Evolutionary conservation across 2,888 invertebrate genomes (phyloP).

Genomic region (Hipparchia semele): DNA sequence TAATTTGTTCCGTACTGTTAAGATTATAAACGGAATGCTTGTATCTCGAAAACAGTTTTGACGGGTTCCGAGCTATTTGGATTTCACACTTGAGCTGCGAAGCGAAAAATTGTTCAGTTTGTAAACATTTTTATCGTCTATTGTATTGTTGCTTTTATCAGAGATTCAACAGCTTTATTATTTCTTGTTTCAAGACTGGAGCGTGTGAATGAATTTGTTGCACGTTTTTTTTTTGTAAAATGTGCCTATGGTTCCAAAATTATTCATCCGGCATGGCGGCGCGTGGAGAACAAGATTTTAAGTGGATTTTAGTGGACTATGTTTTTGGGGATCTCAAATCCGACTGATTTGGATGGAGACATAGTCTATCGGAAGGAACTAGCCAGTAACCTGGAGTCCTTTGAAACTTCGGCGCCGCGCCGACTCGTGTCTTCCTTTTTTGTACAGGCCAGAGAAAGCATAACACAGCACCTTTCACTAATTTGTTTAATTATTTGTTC

Average conservation of each 20-base stretch:
- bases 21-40: not conserved
- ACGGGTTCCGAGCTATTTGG: conserved; percentile 10
- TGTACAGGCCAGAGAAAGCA: no score
- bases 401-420: no score
- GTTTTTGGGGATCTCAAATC: no score
- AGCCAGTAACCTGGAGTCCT: no score
- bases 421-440: no score
- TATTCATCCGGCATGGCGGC: no score
- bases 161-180: conserved; percentile 12
- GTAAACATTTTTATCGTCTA: conserved; percentile 38
- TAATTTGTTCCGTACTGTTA: conserved; percentile 3
- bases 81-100: conserved; percentile 37
- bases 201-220: conserved; percentile 16
- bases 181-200: conserved; percentile 2
- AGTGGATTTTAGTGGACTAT: no score
- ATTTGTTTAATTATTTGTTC: no score
- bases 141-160: conserved; percentile 5
- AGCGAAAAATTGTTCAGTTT: conserved; percentile 42
- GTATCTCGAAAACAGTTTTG: not conserved
- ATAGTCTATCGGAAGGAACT: no score
- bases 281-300: no score
- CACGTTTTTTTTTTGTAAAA: not conserved
- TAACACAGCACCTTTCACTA: no score
- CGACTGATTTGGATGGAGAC: no score
- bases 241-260: not conserved